Evolutionary conservation across 1,140 invertebrate genomes (phyloP), one percentile per base, ranked within the genome.

Genomic region (Nomia melanderi): DNA sequence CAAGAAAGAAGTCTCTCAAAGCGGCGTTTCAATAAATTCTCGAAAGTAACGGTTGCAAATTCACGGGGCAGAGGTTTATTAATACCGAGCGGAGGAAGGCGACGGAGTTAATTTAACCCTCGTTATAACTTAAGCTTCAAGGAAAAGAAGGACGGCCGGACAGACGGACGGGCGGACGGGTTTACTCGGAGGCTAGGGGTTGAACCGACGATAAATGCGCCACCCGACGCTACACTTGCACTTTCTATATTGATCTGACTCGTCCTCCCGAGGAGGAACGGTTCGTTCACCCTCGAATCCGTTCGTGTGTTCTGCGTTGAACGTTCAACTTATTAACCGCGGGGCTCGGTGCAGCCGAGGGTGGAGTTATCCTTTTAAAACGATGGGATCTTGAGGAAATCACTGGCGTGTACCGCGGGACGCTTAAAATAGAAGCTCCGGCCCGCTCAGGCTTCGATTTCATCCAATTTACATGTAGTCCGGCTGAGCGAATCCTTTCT

Each of bases 221-320:
- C 65, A 69, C 14, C 39, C n/a, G 36, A 67, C 56, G 41, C 53
- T 69, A 44, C 60, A 78, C 69, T 78, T 73, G 69, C 76, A 78
- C 76, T 78, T 78, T 78, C 76, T 70, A 78, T 78, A 78, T 78
- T 50, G 69, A 78, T 73, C 69, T 65, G 72, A 62, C 60, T 75
- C 56, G 41, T 66, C 36, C 71, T 66, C 62, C 14, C 62, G 41
- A n/a, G n/a, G 33, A 67, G 72, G 63, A 67, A 14, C 50, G 33
- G 77, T 75, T 79, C 72, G 72, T 79, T 75, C 71, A 79, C 77
- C 72, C 63, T 79, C 41, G 6, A 57, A 59, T 66, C 41, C 31
- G n/a, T 36, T 44, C 57, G 1, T 39, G 27, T 33, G n/a, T 59
- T 14, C 53, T 14, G 11, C 33, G 11, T 59, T 27, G 29, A 1